Base-by-base conservation (phyloP, 1,140 invertebrate species). In the Cyclina sinensis region DNA sequence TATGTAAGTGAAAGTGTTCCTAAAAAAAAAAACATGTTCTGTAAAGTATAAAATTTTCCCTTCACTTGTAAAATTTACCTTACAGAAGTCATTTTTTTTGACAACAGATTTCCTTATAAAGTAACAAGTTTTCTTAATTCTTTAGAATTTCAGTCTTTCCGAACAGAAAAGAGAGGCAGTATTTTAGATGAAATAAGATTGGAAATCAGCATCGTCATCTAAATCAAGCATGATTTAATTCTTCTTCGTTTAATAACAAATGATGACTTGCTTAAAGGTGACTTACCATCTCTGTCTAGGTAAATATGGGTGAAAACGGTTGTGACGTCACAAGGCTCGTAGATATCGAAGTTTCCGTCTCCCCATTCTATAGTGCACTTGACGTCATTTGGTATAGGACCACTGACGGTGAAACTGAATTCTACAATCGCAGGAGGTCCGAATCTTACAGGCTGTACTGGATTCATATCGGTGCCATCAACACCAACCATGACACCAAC, bases 251-350 rank as follows among this genome's bases (percentile, higher is more conserved):
- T 51, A 51, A 51, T 11, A 11, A 51, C 48, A 51, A 51, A 21
- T 21, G 18, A 32, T 73, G n/a, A n/a, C n/a, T n/a, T n/a, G n/a
- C n/a, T n/a, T n/a, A 70, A 18, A 30, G 14, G 18, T 80, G 0
- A 84, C 48, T 37, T 86, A 86, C 84, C 84, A n/a, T 59, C 73
- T 30, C 21, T 43, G 54, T 86, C 84, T 11, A 37, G 35, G 37
- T 86, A 86, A 5, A 0, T 57, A 16, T 74, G 68, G 2, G 16
- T n/a, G 11, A 59, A 57, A 7, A 14, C n/a, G 21, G 1, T 51
- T 46, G 73, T 43, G 0, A 86, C 46, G 35, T 86, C 70, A 30
- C 48, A 54, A 0, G 46, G 68, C 0, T 39, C 7, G 30, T 59
- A 59, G 0, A 39, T n/a, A 39, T 86, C 51, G 7, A 27, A 51